Percentiles rank a stretch among this genome's conserved stretches.
Evolutionary conservation across 2,888 invertebrate species (phyloP).

Genomic region (Portevinia maculata): DNA sequence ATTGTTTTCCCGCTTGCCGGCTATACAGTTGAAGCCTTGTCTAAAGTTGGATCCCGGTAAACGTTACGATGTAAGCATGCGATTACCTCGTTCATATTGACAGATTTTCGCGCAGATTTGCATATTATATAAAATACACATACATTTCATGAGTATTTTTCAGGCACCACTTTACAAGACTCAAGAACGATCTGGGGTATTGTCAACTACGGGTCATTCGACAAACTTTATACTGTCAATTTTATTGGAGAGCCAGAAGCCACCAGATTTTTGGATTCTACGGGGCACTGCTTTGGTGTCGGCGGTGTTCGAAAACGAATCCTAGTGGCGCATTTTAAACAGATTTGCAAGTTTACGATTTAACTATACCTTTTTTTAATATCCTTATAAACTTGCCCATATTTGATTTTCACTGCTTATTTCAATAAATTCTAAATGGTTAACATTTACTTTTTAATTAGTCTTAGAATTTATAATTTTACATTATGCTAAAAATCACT

Average conservation of each 20-base stretch:
- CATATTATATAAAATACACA: no score
- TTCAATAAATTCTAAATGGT: no score
- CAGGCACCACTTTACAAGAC: conserved; percentile 93
- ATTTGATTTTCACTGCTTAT: no score
- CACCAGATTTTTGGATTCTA: conserved; percentile 92
- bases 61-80: conserved; percentile 78
- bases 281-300: conserved; percentile 94
- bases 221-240: conserved; percentile 95
- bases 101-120: no score
- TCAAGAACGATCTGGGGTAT: conserved; percentile 91
- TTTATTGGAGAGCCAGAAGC: conserved; percentile 86
- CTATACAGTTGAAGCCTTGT: conserved; percentile 80
- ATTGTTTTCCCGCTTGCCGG: conserved; percentile 79
- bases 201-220: conserved; percentile 96
- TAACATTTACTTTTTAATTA: no score
- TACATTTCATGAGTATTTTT: no score
- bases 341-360: no score
- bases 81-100: no score
- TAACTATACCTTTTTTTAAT: no score
- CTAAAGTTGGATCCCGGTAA: conserved; percentile 75
- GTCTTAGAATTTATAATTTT: no score
- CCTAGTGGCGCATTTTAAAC: conserved; percentile 65
- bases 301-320: conserved; percentile 87
- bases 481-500: no score
- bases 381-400: no score